Evolutionary conservation across 2,888 invertebrate genomes (phyloP).

Genomic region (Leptopilina myrica): DNA sequence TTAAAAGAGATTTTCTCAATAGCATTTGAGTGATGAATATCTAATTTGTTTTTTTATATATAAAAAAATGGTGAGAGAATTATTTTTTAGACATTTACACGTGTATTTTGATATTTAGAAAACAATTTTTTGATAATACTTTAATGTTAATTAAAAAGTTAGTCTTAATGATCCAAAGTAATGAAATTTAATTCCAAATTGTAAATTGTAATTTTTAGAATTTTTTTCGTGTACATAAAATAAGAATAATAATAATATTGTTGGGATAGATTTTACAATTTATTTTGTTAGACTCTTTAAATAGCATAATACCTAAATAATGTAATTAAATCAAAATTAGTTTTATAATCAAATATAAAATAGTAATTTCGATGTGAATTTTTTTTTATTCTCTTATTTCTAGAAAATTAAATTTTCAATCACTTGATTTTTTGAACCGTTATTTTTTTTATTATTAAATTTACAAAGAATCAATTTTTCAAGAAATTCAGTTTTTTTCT

Average conservation of each 20-base stretch:
- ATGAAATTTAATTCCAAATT: constrained; percentile 5
- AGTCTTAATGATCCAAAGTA: not conserved
- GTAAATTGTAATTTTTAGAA: not conserved
- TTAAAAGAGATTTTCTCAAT: not conserved
- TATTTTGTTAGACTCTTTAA: constrained; percentile 3
- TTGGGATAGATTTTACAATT: constrained; percentile 12
- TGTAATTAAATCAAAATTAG: constrained; percentile 11
- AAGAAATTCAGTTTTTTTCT: too few relatives aligned
- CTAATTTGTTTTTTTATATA: not conserved
- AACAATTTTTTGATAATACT: not conserved
- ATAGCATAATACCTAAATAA: not conserved
- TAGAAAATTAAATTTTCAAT: too few relatives aligned
- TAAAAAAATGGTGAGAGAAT: not conserved
- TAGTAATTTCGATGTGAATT: not conserved
- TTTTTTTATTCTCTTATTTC: not conserved
- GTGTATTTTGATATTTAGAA: constrained; percentile 1
- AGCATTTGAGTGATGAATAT: not conserved
- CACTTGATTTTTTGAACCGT: too few relatives aligned
- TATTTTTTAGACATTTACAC: not conserved
- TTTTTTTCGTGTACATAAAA: not conserved
- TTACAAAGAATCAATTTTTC: too few relatives aligned
- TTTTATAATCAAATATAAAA: not conserved
- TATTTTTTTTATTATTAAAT: too few relatives aligned
- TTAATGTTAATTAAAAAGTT: not conserved
- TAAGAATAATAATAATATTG: not conserved